Evolutionary conservation across 2,797 vertebrate species (phyloP).

Genomic region (Lophius americanus): DNA sequence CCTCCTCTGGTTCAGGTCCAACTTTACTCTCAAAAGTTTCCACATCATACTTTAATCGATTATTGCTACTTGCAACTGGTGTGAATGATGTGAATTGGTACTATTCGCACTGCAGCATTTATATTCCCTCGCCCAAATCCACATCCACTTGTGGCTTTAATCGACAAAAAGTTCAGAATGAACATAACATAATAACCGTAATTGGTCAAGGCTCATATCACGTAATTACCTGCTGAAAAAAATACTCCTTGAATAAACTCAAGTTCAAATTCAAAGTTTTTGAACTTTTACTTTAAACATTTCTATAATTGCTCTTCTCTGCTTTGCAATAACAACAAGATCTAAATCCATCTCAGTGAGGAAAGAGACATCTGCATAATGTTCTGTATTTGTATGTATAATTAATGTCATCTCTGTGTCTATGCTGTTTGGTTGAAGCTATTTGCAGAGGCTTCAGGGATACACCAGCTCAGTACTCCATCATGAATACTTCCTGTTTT

Average conservation of each 20-base stretch:
- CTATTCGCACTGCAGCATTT: too few species aligned
- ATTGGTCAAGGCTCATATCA: background rate
- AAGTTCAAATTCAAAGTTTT: too few species aligned
- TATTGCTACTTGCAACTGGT: too few species aligned
- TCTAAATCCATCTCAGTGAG: conserved; percentile 19
- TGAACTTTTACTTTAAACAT: background rate
- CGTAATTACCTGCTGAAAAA: background rate
- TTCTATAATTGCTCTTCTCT: conserved; percentile 1
- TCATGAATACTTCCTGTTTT: conserved; percentile 47
- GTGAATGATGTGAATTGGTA: too few species aligned
- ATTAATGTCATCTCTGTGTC: conserved; percentile 47
- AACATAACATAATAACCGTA: background rate
- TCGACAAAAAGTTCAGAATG: background rate
- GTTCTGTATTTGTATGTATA: conserved; percentile 31
- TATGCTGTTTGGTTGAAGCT: conserved; percentile 44
- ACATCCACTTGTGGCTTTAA: too few species aligned
- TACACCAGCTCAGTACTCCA: conserved; percentile 53
- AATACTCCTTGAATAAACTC: too few species aligned
- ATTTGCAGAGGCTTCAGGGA: conserved; percentile 44
- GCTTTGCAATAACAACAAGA: conserved; percentile 25
- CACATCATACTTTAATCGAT: background rate
- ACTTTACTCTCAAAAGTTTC: background rate
- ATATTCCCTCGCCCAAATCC: too few species aligned
- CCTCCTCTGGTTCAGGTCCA: background rate
- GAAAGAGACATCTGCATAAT: background rate